These are phyloP conservation scores for Podarcis lilfordi DNA, from an alignment of 2,797 vertebrate species.

Conservation along the genomic window DNA sequence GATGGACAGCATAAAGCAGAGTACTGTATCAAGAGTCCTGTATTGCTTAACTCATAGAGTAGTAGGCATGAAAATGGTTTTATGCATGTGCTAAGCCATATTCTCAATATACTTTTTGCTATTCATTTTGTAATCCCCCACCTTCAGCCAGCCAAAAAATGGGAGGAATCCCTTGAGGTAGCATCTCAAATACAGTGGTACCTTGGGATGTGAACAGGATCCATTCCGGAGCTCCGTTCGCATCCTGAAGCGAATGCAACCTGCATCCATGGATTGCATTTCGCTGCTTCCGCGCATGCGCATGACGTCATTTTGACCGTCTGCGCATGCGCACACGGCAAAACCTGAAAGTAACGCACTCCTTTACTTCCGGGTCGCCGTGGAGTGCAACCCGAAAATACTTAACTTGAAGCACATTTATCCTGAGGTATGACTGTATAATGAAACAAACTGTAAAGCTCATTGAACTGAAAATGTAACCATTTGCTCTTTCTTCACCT, in stretches of 20 bases:
- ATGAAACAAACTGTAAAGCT: neutral
- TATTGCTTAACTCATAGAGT: too few species aligned
- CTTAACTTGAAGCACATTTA: too few species aligned
- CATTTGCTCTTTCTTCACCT: neutral
- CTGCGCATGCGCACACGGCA: fast-evolving
- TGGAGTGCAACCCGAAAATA: too few species aligned
- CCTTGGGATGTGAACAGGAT: too few species aligned
- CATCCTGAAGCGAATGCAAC: too few species aligned
- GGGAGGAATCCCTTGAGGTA: neutral
- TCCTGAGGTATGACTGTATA: neutral
- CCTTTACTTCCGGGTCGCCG: too few species aligned
- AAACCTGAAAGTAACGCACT: too few species aligned
- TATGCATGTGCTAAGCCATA: neutral
- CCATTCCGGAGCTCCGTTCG: too few species aligned
- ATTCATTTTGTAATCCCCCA: neutral
- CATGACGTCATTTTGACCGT: too few species aligned
- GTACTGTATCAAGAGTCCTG: neutral
- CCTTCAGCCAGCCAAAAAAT: too few species aligned
- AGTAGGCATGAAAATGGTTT: neutral
- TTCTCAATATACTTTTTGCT: neutral
- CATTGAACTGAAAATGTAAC: neutral
- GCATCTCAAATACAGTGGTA: neutral
- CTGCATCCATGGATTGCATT: too few species aligned
- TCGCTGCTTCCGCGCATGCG: fast-evolving
- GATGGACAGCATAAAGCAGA: neutral